Evolutionary conservation across 92 coral and sea anemone species (phyloP).

Genomic region (Metridium senile): DNA sequence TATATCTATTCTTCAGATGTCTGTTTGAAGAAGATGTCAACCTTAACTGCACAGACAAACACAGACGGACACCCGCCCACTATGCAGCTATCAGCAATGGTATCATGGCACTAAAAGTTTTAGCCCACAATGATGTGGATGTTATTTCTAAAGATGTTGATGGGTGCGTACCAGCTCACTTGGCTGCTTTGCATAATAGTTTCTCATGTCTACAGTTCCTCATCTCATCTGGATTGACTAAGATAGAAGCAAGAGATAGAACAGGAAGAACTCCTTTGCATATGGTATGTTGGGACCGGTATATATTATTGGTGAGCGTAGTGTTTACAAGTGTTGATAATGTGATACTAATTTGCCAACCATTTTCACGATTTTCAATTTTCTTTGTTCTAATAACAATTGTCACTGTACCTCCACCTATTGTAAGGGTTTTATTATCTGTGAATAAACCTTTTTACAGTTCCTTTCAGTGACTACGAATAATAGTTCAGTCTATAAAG

Average conservation of each 20-base stretch:
- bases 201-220: constrained; percentile 77
- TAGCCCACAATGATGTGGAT: constrained; percentile 82
- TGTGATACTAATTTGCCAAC: too few species aligned
- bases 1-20: constrained; percentile 43
- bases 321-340: too few species aligned
- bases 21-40: constrained; percentile 79
- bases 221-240: constrained; percentile 63
- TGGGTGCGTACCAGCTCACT: constrained; percentile 83
- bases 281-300: constrained; percentile 52
- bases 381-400: too few species aligned
- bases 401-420: too few species aligned
- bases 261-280: constrained; percentile 80
- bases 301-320: not conserved
- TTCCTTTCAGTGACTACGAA: too few species aligned
- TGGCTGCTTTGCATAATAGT: constrained; percentile 79
- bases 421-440: too few species aligned
- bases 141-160: constrained; percentile 70
- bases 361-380: too few species aligned
- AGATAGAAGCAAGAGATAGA: constrained; percentile 70
- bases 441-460: too few species aligned
- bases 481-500: too few species aligned
- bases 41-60: constrained; percentile 63
- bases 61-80: constrained; percentile 85
- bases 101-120: constrained; percentile 74
- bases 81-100: constrained; percentile 83